Evolutionary conservation across 2,888 invertebrate genomes (phyloP).

Genomic region (Patella ulyssiponensis): DNA sequence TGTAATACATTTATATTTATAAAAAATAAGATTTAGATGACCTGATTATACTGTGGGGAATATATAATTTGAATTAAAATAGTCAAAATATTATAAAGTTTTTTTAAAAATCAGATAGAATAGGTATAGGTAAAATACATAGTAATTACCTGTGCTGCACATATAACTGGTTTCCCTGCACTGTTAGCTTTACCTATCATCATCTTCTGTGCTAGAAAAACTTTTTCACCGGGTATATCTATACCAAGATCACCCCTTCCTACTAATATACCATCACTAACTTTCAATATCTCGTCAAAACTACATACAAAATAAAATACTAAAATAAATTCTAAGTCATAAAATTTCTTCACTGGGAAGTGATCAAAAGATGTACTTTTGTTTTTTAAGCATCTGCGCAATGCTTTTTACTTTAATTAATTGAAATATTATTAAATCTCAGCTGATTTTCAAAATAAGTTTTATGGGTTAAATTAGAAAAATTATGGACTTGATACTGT

Average conservation of each 20-base stretch:
- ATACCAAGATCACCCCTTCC: constrained; percentile 97
- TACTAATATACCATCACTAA: constrained; percentile 97
- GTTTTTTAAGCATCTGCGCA: neutral
- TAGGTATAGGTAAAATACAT: neutral
- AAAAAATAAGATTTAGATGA: constrained; percentile 2
- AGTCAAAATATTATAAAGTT: neutral
- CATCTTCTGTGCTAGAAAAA: constrained; percentile 94
- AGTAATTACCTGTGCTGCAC: constrained; percentile 81
- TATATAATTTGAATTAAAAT: neutral
- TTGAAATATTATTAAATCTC: neutral
- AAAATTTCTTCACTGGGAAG: neutral
- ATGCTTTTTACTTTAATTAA: neutral
- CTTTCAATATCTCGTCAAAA: constrained; percentile 91
- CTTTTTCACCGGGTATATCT: constrained; percentile 91
- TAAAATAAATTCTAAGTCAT: neutral
- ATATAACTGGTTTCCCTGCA: constrained; percentile 95
- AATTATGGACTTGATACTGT: too few species aligned
- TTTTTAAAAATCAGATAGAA: neutral
- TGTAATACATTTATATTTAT: neutral
- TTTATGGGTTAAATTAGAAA: too few species aligned
- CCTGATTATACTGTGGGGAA: neutral
- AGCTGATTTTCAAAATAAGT: neutral
- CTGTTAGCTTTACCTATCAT: constrained; percentile 96
- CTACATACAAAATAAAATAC: constrained; percentile 43
- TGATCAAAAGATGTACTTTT: neutral